phyloP scores from a whole-genome alignment of 2,797 vertebrate genomes.

The Harpagifer antarcticus region DNA sequence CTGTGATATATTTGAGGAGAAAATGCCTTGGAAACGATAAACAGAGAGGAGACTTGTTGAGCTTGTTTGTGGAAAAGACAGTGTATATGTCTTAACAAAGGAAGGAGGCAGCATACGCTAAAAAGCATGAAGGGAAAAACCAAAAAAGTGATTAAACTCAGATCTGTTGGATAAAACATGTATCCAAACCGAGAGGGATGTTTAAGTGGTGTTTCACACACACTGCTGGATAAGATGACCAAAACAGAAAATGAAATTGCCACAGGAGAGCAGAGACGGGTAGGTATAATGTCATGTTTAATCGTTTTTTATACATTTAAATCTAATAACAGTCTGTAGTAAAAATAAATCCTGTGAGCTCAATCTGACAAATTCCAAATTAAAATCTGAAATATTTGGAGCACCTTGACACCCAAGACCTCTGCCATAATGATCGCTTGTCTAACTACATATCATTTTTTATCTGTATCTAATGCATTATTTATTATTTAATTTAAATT shows the following conservation, averaged over 20 bases:
- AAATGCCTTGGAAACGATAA: background rate
- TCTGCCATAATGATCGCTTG: background rate
- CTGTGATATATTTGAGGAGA: background rate
- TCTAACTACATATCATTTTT: background rate
- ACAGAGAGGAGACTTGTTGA: background rate
- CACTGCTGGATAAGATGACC: conserved; percentile 22
- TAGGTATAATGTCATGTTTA: too few species aligned
- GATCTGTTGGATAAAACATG: conserved; percentile 52
- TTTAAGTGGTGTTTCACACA: background rate
- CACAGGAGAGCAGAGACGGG: background rate
- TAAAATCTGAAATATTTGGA: background rate
- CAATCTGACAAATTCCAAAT: too few species aligned
- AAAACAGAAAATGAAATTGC: conserved; percentile 28
- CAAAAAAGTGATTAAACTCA: conserved; percentile 12
- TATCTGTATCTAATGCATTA: background rate
- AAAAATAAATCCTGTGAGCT: too few species aligned
- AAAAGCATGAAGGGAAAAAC: conserved; percentile 25
- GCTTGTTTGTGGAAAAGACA: conserved; percentile 59
- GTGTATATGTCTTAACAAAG: background rate
- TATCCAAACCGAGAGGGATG: conserved; percentile 45
- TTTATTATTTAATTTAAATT: background rate
- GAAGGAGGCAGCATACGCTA: conserved; percentile 36
- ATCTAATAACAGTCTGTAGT: too few species aligned
- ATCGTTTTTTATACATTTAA: too few species aligned
- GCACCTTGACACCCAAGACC: background rate